These are phyloP conservation scores for Zophobas morio DNA, from an alignment of 1,140 invertebrate species.

Conservation along the genomic window DNA sequence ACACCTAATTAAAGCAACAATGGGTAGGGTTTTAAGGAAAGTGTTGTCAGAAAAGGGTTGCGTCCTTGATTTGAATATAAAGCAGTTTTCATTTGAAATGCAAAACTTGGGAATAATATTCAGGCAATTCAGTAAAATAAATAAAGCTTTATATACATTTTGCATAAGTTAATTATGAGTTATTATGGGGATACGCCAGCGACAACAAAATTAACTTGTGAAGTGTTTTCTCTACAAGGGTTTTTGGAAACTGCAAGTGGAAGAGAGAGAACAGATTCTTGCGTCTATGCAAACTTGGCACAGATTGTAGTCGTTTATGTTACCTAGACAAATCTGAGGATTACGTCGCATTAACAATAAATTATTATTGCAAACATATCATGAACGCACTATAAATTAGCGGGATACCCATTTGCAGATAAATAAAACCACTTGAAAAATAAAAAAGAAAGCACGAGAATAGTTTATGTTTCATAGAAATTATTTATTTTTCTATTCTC, in stretches of 20 bases:
- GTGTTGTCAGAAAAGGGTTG: slow-evolving; percentile 37
- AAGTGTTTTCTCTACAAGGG: slow-evolving; percentile 17
- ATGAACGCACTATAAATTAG: no score
- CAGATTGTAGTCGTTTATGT: slow-evolving; percentile 25
- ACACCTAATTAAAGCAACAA: slow-evolving; percentile 33
- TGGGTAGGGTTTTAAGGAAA: slow-evolving; percentile 37
- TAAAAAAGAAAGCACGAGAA: no score
- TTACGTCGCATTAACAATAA: slow-evolving; percentile 27
- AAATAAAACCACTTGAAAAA: no score
- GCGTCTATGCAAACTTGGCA: slow-evolving; percentile 8
- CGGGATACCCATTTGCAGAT: no score
- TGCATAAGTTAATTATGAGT: slow-evolving; percentile 43
- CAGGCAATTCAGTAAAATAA: slow-evolving; percentile 47
- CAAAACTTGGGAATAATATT: slow-evolving; percentile 49
- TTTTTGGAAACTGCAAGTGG: slow-evolving; percentile 31
- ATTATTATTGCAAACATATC: slow-evolving; percentile 32
- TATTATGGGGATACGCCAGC: slow-evolving; percentile 32
- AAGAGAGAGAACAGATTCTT: slow-evolving; percentile 9
- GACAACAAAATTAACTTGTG: slow-evolving; percentile 37
- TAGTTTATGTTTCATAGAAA: no score
- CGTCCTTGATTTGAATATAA: slow-evolving; percentile 48
- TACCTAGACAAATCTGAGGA: slow-evolving; percentile 34
- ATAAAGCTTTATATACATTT: slow-evolving; percentile 44
- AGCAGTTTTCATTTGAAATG: slow-evolving; percentile 48
- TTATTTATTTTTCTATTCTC: no score